Evolutionary conservation across 1,140 invertebrate species (phyloP).

Genomic region (Panagrolaimus sp.): DNA sequence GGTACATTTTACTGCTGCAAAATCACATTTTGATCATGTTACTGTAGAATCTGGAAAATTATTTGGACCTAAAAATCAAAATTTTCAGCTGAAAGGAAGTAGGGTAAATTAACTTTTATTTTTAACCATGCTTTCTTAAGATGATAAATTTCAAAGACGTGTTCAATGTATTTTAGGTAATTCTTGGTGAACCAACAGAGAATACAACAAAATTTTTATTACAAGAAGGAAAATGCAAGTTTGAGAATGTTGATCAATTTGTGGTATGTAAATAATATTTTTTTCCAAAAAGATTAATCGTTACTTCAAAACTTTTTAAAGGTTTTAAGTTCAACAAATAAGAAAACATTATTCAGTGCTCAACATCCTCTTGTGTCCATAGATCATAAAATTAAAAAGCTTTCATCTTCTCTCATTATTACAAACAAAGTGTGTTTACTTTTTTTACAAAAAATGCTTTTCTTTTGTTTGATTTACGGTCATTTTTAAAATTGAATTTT

Average conservation of each 20-base stretch:
- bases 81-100: background rate
- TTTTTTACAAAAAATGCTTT: too few species aligned
- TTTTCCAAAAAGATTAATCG: background rate
- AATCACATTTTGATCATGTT: slow-evolving; percentile 45
- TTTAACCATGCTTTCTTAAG: background rate
- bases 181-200: background rate
- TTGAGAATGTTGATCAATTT: slow-evolving; percentile 38
- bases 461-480: too few species aligned
- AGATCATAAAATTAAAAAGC: slow-evolving; percentile 37
- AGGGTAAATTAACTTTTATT: background rate
- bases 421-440: slow-evolving; percentile 40
- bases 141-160: too few species aligned
- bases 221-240: slow-evolving; percentile 40
- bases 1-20: slow-evolving; percentile 41
- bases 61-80: slow-evolving; percentile 26
- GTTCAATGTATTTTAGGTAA: too few species aligned
- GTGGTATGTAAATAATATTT: slow-evolving; percentile 31
- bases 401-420: slow-evolving; percentile 39
- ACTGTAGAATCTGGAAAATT: slow-evolving; percentile 45
- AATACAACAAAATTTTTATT: slow-evolving; percentile 16
- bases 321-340: slow-evolving; percentile 25
- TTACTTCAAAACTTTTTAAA: slow-evolving; percentile 20
- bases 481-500: slow-evolving; percentile 6
- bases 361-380: slow-evolving; percentile 38
- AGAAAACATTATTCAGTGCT: slow-evolving; percentile 44